phyloP scores from a whole-genome alignment of 2,113 vertebrate species.

The Xyliphius kryptos region DNA sequence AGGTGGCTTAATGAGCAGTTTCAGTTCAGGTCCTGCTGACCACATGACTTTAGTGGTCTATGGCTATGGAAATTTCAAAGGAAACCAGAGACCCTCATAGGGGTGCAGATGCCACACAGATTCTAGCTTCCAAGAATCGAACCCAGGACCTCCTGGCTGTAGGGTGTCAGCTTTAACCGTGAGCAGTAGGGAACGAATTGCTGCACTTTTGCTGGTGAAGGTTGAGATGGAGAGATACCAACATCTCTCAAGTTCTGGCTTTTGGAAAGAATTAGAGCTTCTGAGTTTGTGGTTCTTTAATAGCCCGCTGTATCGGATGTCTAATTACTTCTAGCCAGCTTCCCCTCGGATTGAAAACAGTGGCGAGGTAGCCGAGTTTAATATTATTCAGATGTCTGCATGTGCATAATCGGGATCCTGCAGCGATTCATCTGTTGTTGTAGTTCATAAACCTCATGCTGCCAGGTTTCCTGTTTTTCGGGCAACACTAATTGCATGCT shows the following conservation, averaged over 20 bases:
- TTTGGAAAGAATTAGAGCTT: constrained; percentile 20
- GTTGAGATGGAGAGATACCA: no score
- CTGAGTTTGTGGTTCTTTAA: constrained; percentile 40
- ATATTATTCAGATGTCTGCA: not conserved
- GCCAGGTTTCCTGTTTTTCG: not conserved
- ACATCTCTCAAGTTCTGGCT: constrained; percentile 10
- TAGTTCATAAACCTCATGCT: not conserved
- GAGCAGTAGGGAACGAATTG: no score
- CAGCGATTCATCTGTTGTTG: not conserved
- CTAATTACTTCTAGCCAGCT: constrained; percentile 26
- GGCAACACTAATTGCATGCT: constrained; percentile 6
- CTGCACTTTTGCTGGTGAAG: no score
- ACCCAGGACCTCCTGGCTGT: no score
- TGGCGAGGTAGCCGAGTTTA: constrained; percentile 6
- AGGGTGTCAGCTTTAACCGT: no score
- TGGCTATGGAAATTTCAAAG: no score
- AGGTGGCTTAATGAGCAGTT: no score
- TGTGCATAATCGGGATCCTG: not conserved
- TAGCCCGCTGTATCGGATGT: constrained; percentile 23
- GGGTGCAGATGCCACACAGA: no score
- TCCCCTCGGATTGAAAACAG: constrained; percentile 15
- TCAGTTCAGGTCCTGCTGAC: no score
- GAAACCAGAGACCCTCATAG: no score
- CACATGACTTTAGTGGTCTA: no score
- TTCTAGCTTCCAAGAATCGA: no score